phyloP scores from a whole-genome alignment of 30 jellyfish, hydroid and myxozoan species.

The Aurelia coerulea region DNA sequence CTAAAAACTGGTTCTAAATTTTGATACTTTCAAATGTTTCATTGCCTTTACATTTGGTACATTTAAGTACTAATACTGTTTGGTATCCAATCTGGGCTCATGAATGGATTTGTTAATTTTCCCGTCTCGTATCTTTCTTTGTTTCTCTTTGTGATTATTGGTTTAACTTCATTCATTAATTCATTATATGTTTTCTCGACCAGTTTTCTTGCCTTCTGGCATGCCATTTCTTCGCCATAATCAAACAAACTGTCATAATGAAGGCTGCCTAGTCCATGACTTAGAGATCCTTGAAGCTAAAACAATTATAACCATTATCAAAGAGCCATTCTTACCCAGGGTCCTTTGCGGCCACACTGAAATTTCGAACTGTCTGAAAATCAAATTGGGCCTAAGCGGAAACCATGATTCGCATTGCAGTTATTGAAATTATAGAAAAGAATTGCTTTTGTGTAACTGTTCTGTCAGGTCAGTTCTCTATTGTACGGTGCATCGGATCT shows the following conservation, averaged over 20 bases:
- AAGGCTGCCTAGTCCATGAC: slow-evolving; percentile 36
- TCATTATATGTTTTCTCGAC: slow-evolving; percentile 48
- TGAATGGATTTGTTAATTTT: slow-evolving; percentile 72
- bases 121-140: slow-evolving; percentile 45
- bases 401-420: too few relatives aligned
- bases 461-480: too few relatives aligned
- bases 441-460: too few relatives aligned
- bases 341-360: too few relatives aligned
- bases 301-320: background rate
- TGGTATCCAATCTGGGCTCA: slow-evolving; percentile 82
- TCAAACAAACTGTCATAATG: slow-evolving; percentile 78
- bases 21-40: too few relatives aligned
- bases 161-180: slow-evolving; percentile 51
- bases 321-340: too few relatives aligned
- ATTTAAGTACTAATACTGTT: slow-evolving; percentile 81
- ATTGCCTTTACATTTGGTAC: background rate
- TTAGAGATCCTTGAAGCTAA: slow-evolving; percentile 58
- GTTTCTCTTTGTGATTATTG: slow-evolving; percentile 41
- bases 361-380: too few relatives aligned
- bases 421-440: too few relatives aligned
- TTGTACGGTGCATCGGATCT: too few relatives aligned
- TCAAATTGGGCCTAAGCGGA: too few relatives aligned
- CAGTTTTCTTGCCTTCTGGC: slow-evolving; percentile 22
- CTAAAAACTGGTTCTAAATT: too few relatives aligned
- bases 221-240: slow-evolving; percentile 46